Evolutionary conservation across 2,888 invertebrate species (phyloP), one percentile per base, ranked within the genome.

Genomic region (Cybosia mesomella): DNA sequence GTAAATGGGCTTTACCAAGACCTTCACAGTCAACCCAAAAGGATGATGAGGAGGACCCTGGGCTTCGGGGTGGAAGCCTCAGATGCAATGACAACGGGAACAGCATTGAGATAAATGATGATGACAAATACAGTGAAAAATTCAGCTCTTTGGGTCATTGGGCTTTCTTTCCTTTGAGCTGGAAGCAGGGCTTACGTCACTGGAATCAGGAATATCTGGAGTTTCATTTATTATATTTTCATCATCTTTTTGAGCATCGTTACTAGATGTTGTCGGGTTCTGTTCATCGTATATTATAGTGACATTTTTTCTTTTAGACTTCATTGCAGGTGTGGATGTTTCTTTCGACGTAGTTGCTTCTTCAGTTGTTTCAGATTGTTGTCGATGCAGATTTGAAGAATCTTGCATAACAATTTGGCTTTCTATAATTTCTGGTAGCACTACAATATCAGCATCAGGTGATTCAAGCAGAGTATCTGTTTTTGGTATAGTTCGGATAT

Each of bases 361-460:
- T 24, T 39, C 59, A 39, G 15, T 15, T 22, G 3, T 39, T 22
- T 22, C 7, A 43, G 43, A 18, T 18, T 18, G 5, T 28, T 28
- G 18, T 1, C n/a, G 0, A 49, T 49, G 1, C 49, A 49, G 8
- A 49, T 28, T 22, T 55, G 28, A 22, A 3, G 36, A 59, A 7
- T 21, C 22, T 18, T 15, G 15, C 24, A 9, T 22, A 4, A 18
- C 22, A 49, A 21, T 9, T 32, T 62, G 49, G 13, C 61, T 62
- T 7, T 32, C 13, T 32, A 32, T 53, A 13, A 49, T 53, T n/a
- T 49, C 21, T 32, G 49, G 61, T 2, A 53, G n/a, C 10, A 13
- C 13, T 62, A n/a, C 32, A 21, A 62, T 62, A 53, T 62, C 61
- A 49, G 61, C 61, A 32, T 61, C 61, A n/a, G 11, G n/a, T n/a